Conservation (phyloP, 1,140 invertebrate species). For the Octopus sinensis region DNA sequence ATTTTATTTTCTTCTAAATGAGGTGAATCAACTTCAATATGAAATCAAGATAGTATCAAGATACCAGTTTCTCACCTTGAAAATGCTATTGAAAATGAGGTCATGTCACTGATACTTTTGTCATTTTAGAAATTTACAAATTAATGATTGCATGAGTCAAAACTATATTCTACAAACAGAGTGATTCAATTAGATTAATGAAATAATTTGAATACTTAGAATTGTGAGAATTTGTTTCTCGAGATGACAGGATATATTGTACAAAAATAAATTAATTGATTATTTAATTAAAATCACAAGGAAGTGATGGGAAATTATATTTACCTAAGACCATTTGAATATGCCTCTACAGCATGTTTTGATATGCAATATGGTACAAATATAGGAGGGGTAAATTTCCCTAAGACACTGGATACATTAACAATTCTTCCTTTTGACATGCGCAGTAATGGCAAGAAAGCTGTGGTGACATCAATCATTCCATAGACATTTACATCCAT, state of each 20-base stretch:
- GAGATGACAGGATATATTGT: neutral
- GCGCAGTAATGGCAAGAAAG: conserved; percentile 25
- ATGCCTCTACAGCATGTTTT: conserved; percentile 39
- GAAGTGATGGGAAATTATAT: neutral
- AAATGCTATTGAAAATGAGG: too few species aligned
- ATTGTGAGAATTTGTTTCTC: too few species aligned
- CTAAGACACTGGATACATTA: conserved; percentile 19
- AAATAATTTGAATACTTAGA: too few species aligned
- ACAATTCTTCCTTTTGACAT: conserved; percentile 23
- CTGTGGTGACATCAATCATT: conserved; percentile 22
- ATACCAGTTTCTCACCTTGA: too few species aligned
- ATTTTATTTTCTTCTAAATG: too few species aligned
- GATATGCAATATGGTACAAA: conserved; percentile 31
- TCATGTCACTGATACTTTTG: too few species aligned
- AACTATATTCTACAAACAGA: too few species aligned
- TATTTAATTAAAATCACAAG: neutral
- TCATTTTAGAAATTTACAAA: too few species aligned
- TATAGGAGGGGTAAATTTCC: conserved; percentile 17
- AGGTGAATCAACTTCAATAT: too few species aligned
- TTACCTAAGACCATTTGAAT: conserved; percentile 34
- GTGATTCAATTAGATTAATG: too few species aligned
- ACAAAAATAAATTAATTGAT: neutral
- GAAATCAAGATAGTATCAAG: too few species aligned
- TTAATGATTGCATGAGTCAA: too few species aligned
- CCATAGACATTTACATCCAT: conserved; percentile 24